A percentile compares a stretch with the other conserved stretches of the same genome.
Conservation (phyloP, 2,113 vertebrate species). For the Carettochelys insculpta region DNA sequence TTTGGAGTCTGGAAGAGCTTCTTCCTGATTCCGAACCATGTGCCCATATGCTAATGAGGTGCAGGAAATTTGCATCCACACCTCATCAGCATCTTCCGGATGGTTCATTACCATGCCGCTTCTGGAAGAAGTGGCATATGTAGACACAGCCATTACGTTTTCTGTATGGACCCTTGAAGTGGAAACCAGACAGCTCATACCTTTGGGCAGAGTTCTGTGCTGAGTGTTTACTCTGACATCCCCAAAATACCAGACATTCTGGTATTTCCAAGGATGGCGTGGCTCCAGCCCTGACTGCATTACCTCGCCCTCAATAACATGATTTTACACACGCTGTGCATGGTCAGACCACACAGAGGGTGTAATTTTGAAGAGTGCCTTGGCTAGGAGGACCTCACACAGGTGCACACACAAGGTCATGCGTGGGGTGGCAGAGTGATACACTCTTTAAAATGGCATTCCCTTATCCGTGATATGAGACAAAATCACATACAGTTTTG, state of each 20-base stretch:
- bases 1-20: no score
- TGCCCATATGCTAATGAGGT: no score
- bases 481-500: not conserved
- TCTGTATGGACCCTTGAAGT: not conserved
- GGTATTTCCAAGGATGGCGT: not conserved
- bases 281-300: not conserved
- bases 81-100: no score
- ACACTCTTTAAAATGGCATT: not conserved
- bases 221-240: not conserved
- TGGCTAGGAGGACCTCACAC: not conserved
- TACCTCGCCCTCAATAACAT: not conserved
- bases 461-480: not conserved
- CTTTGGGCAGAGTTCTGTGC: not conserved
- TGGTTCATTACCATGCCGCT: no score
- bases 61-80: no score
- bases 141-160: no score
- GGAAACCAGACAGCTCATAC: not conserved
- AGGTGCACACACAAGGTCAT: not conserved
- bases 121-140: no score
- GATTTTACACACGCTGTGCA: not conserved
- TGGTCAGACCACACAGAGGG: not conserved
- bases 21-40: no score
- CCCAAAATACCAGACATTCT: not conserved
- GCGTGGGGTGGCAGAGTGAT: not conserved
- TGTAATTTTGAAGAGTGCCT: not conserved